A percentile compares a stretch with the other conserved stretches of the same genome.
phyloP scores from a whole-genome alignment of 2,113 vertebrate genomes.

The Polyodon spathula region DNA sequence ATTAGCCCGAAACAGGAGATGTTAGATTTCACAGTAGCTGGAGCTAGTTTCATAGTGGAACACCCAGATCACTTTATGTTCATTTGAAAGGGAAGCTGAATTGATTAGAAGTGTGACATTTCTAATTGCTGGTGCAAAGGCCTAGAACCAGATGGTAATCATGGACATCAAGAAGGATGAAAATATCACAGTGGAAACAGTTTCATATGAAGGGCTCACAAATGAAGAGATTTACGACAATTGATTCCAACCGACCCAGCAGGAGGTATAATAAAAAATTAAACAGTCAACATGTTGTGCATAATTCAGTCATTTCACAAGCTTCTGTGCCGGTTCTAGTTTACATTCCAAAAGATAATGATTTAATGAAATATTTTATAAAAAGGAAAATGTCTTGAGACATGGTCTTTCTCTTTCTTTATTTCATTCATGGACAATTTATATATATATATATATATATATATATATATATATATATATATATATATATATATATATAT shows the following conservation, averaged over 20 bases:
- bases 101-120: neutral
- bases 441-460: no score
- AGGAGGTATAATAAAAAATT: constrained; percentile 38
- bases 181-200: constrained; percentile 22
- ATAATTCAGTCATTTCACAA: constrained; percentile 36
- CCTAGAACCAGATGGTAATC: constrained; percentile 15
- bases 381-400: neutral
- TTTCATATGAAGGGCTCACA: constrained; percentile 28
- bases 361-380: constrained; percentile 4
- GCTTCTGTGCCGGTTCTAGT: neutral
- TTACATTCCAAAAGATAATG: constrained; percentile 6
- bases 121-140: neutral
- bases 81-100: neutral
- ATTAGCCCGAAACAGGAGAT: neutral
- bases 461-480: no score
- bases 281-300: constrained; percentile 30
- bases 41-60: constrained; percentile 22
- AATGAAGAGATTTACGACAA: constrained; percentile 27
- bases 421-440: no score
- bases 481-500: no score
- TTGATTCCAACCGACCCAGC: constrained; percentile 28
- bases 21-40: constrained; percentile 26
- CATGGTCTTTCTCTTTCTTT: no score
- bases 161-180: constrained; percentile 31
- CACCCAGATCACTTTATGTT: constrained; percentile 14